A percentile compares a stretch with the other conserved stretches of the same genome.
These are phyloP conservation scores for Eumerus sabulonum DNA, from an alignment of 2,888 invertebrate genomes.

Conservation along the genomic window DNA sequence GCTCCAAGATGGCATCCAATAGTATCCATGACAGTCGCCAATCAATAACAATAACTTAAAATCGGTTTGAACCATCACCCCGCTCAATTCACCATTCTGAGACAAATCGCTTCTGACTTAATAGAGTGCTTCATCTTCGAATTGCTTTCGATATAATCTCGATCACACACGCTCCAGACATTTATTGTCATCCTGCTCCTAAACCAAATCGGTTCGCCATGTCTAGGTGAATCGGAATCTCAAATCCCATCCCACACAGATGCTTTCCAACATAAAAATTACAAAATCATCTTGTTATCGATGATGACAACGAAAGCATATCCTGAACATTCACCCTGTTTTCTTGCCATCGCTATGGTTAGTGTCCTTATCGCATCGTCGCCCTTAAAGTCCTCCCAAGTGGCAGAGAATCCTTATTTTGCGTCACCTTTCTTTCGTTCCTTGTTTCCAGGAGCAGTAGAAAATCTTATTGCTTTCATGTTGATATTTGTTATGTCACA, in stretches of 20 bases:
- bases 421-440: slow-evolving; percentile 11
- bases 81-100: slow-evolving; percentile 1
- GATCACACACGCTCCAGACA: slow-evolving; percentile 5
- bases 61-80: background rate
- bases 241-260: slow-evolving; percentile 9
- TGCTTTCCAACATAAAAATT: slow-evolving; percentile 52
- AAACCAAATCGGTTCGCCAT: slow-evolving; percentile 10
- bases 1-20: background rate
- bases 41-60: slow-evolving; percentile 3
- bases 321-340: slow-evolving; percentile 4
- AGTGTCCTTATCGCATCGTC: slow-evolving; percentile 16
- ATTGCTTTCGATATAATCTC: background rate
- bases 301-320: slow-evolving; percentile 44
- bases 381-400: slow-evolving; percentile 1
- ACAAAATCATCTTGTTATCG: slow-evolving; percentile 62
- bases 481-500: slow-evolving; percentile 32
- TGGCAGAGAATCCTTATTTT: background rate
- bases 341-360: background rate
- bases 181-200: slow-evolving; percentile 9
- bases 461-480: slow-evolving; percentile 57
- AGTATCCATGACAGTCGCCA: slow-evolving; percentile 11
- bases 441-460: slow-evolving; percentile 9
- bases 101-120: slow-evolving; percentile 23
- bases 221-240: background rate
- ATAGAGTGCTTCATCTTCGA: slow-evolving; percentile 10